Evolutionary conservation across 1,140 invertebrate species (phyloP), one percentile per base, ranked within the genome.

Genomic region (Tetragnatha versicolor): DNA sequence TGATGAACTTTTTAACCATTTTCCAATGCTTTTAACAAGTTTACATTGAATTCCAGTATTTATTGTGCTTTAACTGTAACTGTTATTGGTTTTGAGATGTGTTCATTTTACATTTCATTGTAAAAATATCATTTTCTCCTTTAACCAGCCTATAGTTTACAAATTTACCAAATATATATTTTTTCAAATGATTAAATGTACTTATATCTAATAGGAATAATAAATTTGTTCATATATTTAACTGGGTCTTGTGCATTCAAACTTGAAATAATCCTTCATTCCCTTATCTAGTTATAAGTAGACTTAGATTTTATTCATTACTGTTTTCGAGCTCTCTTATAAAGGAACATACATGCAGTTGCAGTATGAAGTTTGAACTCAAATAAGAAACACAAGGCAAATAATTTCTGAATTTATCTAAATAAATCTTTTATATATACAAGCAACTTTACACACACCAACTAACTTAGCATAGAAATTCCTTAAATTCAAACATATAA

Each of bases 81-180:
- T 37, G 6, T 29, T 51, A 53, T 42, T 65, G 27, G 29, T 65
- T n/a, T n/a, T 53, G 47, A 53, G 25, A 37, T 31, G 68, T 53
- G 68, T 70, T 70, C 51, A 70, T 49, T 68, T 68, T 70, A 55
- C 51, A 51, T 55, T 70, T 12, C 68, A 70, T 70, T 70, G 49
- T 70, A 70, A 55, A 70, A 70, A 37, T 47, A 51, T 70, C 68
- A 70, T 70, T 70, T 70, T 70, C 29, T 35, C 33, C 22, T 42
- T 17, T 42, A n/a, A 42, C 33, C 7, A 33, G 47, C 33, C 20
- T 35, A 12, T 70, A 31, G 25, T 70, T 51, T 51, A 55, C 31
- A 53, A 22, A 35, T 39, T 31, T 70, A 70, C 47, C 31, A 70
- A 55, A 70, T 68, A 51, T 70, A 70, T 70, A 70, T 70, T 68